Conservation (phyloP, 2,113 vertebrate species). For the Struthidea cinerea region DNA sequence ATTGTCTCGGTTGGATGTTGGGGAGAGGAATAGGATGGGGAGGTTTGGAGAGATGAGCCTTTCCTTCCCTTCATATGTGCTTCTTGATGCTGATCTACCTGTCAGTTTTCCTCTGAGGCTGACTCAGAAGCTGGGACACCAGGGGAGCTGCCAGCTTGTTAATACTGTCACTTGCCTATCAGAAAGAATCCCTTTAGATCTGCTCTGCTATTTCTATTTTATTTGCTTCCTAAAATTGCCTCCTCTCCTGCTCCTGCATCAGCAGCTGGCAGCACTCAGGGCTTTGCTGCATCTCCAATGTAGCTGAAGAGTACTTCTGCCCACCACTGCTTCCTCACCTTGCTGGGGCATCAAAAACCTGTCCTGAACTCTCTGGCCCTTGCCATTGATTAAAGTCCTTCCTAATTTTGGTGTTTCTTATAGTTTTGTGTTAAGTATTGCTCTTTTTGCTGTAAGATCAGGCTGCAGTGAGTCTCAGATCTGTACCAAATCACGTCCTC, state of each 20-base stretch:
- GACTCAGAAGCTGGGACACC: background rate
- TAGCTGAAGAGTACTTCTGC: background rate
- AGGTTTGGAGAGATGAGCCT: background rate
- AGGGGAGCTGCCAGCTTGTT: background rate
- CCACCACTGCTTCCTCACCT: background rate
- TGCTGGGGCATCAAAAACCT: background rate
- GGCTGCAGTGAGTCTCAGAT: background rate
- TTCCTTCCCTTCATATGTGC: accelerated
- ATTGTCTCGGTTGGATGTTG: accelerated
- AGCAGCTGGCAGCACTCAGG: accelerated
- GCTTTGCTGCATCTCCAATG: accelerated
- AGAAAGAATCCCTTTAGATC: background rate
- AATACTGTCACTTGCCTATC: background rate
- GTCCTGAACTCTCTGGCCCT: background rate
- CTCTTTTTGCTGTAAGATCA: background rate
- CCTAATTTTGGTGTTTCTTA: background rate
- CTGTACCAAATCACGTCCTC: accelerated
- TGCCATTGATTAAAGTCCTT: background rate
- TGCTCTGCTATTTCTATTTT: background rate
- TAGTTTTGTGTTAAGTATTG: background rate
- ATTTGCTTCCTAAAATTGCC: background rate
- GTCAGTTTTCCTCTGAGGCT: background rate
- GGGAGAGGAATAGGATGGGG: background rate
- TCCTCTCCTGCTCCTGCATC: background rate
- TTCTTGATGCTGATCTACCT: background rate